Evolutionary conservation across 2,888 invertebrate genomes (phyloP).

Genomic region (Caenorhabditis sulstoni): DNA sequence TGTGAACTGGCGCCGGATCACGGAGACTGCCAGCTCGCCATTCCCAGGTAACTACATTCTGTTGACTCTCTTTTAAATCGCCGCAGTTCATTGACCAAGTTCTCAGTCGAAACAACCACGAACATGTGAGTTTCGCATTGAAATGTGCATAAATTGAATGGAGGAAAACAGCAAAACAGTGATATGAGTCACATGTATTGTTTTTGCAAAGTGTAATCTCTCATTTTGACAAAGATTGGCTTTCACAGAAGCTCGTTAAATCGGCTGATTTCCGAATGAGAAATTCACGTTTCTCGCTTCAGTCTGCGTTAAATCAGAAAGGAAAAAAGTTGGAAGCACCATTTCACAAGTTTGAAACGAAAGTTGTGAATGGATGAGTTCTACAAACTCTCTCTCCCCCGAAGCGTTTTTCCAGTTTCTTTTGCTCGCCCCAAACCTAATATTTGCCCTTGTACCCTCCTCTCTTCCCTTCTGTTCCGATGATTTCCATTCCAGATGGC

Average conservation of each 20-base stretch:
- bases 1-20: slow-evolving; percentile 61
- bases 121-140: neutral
- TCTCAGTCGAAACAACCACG: neutral
- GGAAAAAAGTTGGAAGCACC: too few relatives aligned
- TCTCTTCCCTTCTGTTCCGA: neutral
- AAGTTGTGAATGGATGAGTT: too few relatives aligned
- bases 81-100: neutral
- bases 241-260: too few relatives aligned
- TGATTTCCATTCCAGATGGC: slow-evolving; percentile 68
- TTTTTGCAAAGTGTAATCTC: too few relatives aligned
- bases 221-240: too few relatives aligned
- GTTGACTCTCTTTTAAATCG: slow-evolving; percentile 3
- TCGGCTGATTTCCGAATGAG: too few relatives aligned
- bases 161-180: slow-evolving; percentile 1
- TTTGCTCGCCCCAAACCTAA: neutral
- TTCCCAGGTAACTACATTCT: slow-evolving; percentile 48
- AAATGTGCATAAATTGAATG: slow-evolving; percentile 32
- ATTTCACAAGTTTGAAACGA: too few relatives aligned
- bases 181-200: neutral
- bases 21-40: slow-evolving; percentile 68
- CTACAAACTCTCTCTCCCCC: neutral
- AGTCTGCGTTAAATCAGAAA: too few relatives aligned
- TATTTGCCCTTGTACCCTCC: slow-evolving; percentile 21
- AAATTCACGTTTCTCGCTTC: too few relatives aligned
- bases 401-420: neutral